A percentile compares a stretch with the other conserved stretches of the same genome.
Conservation (phyloP, 30 jellyfish, hydroid and myxozoan species). For the Turritopsis dohrnii region DNA sequence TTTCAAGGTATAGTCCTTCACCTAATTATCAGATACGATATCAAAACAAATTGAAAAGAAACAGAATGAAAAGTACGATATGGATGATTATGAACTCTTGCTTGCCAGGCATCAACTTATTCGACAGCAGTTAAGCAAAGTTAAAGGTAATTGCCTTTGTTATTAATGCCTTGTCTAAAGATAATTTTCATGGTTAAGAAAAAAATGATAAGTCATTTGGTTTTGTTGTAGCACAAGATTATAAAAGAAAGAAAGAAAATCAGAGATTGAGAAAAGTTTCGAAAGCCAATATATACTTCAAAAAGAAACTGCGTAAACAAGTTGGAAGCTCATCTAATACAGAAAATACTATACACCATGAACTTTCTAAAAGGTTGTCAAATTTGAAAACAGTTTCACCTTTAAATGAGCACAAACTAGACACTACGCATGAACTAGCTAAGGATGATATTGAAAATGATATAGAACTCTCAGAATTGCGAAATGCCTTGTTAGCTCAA, state of each 20-base stretch:
- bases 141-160: neutral
- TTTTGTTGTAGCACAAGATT: neutral
- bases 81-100: conserved; percentile 70
- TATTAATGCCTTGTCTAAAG: neutral
- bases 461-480: conserved; percentile 9
- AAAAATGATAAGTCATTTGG: no score
- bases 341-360: no score
- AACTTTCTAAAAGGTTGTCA: no score
- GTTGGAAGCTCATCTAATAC: neutral
- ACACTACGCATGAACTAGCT: neutral
- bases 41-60: neutral
- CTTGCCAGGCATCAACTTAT: conserved; percentile 73
- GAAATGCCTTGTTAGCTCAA: conserved; percentile 17
- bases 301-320: neutral
- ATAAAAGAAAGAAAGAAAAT: neutral
- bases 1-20: no score
- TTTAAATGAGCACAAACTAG: neutral
- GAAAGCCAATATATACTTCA: neutral
- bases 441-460: conserved; percentile 2
- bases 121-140: conserved; percentile 61
- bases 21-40: neutral
- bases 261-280: neutral
- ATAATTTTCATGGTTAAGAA: neutral
- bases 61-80: conserved; percentile 20
- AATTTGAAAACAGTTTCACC: neutral